Evolutionary conservation across 2,113 vertebrate species (phyloP), one percentile per base, ranked within the genome.

Genomic region (Verasper variegatus): DNA sequence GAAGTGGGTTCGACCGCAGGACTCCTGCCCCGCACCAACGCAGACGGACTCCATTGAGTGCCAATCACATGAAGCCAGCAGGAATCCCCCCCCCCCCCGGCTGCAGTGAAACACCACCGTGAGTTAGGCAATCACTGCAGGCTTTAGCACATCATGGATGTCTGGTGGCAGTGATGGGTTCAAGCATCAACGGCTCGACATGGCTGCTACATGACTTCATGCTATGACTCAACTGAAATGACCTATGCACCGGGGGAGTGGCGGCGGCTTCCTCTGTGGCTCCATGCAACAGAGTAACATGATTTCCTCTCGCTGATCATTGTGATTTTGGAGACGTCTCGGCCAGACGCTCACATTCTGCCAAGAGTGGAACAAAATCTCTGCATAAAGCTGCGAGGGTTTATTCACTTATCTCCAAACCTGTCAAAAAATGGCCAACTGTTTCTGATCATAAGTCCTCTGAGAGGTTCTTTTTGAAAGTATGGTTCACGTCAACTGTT

Each of bases 21-120:
- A 54, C 8, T 52, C 20, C 51, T 3, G 56, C 57, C 74, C 59
- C 8, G 40, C 18, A 24, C 37, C 20, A 51, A 17, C 71, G 21
- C 59, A 20, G 68, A n/a, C 31, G 1, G 71, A 81, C 58, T 65
- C 47, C 62, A 13, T 62, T 52, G 65, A 73, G 75, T 11, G 2
- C 58, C 80, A 89, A 86, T 87, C 82, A 86, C 68, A 78, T 9
- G 37, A 45, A 71, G 54, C 76, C 67, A 54, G 72, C 67, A 35
- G 72, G 71, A 69, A 7, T 49, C 54, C 47, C 37, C 24, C 24
- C 24, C 1, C 24, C 35, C 42, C 20, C 18, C 57, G 57, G 3
- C 21, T 42, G 40, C 40, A 13, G 11, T 42, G 40, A 42, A 42
- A 13, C 45, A 65, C 58, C 51, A 55, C 37, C 24, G 42, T 45